Conservation (phyloP, 2,888 invertebrate species). For the Pristionchus arcanus region DNA sequence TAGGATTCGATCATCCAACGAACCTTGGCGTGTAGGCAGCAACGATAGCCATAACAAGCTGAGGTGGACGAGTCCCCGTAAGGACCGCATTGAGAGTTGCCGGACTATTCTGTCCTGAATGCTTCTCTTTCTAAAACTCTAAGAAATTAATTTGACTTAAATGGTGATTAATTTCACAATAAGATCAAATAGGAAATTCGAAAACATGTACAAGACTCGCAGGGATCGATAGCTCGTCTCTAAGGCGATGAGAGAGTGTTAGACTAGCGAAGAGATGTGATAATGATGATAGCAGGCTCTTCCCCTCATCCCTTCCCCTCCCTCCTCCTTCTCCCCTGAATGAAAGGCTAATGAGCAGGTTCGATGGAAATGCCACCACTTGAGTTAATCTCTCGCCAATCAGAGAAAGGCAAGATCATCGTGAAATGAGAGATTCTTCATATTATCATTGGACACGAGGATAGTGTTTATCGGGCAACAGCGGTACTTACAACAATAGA, state of each 20-base stretch:
- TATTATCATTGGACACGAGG: neutral
- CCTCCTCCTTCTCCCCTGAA: neutral
- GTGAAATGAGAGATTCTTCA: neutral
- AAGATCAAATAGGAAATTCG: neutral
- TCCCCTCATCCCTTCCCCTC: neutral
- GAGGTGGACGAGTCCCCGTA: too few relatives aligned
- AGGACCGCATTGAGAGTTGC: too few relatives aligned
- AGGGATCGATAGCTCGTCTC: neutral
- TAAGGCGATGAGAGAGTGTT: neutral
- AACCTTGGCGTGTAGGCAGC: neutral
- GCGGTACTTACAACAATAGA: neutral
- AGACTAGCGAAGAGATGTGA: neutral
- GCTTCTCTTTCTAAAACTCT: too few relatives aligned
- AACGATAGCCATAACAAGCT: neutral
- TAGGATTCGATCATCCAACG: neutral
- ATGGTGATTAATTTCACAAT: too few relatives aligned
- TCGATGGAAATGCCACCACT: neutral
- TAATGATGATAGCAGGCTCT: constrained; percentile 5
- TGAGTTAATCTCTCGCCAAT: too few relatives aligned
- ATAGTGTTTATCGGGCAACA: neutral
- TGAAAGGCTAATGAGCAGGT: neutral
- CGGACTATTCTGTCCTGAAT: too few relatives aligned
- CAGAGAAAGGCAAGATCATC: neutral
- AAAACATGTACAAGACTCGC: neutral
- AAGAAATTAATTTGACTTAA: too few relatives aligned